Evolutionary conservation across 2,113 vertebrate genomes (phyloP).

Genomic region (Melanerpes aurifrons): DNA sequence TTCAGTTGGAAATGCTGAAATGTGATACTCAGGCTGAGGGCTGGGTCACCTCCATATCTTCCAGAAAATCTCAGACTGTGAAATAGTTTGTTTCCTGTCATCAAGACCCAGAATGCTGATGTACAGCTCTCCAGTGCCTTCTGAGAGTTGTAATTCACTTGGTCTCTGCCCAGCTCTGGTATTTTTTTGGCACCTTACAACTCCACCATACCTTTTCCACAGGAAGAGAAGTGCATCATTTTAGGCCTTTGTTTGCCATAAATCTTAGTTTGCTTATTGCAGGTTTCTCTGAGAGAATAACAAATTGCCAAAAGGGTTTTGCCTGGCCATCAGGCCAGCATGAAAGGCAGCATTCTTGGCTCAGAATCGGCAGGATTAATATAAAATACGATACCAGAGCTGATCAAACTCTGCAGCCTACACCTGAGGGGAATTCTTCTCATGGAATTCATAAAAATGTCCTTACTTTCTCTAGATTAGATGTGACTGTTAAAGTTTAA

Average conservation of each 20-base stretch:
- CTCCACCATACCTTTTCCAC: background rate
- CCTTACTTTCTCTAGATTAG: slow-evolving; percentile 56
- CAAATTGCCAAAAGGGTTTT: slow-evolving; percentile 21
- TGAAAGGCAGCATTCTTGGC: slow-evolving; percentile 40
- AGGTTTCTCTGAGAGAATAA: slow-evolving; percentile 26
- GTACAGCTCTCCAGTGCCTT: slow-evolving; percentile 27
- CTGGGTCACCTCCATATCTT: slow-evolving; percentile 37
- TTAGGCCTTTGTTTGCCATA: slow-evolving; percentile 22
- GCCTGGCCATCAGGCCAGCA: background rate
- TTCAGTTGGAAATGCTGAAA: slow-evolving; percentile 45
- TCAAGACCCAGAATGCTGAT: slow-evolving; percentile 55
- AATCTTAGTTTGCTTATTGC: slow-evolving; percentile 57
- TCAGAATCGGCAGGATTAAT: background rate
- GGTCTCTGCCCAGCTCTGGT: slow-evolving; percentile 33
- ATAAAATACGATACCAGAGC: background rate
- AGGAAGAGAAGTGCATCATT: background rate
- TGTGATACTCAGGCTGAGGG: slow-evolving; percentile 16
- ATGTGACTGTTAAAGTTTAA: slow-evolving; percentile 55
- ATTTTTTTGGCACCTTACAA: slow-evolving; percentile 30
- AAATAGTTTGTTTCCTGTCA: slow-evolving; percentile 66
- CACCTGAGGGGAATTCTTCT: slow-evolving; percentile 71
- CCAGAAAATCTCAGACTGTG: slow-evolving; percentile 58
- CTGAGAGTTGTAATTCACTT: background rate
- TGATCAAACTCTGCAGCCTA: slow-evolving; percentile 34
- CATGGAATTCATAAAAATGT: slow-evolving; percentile 44